phyloP scores from a whole-genome alignment of 1,140 invertebrate genomes.

The Polyergus mexicanus region DNA sequence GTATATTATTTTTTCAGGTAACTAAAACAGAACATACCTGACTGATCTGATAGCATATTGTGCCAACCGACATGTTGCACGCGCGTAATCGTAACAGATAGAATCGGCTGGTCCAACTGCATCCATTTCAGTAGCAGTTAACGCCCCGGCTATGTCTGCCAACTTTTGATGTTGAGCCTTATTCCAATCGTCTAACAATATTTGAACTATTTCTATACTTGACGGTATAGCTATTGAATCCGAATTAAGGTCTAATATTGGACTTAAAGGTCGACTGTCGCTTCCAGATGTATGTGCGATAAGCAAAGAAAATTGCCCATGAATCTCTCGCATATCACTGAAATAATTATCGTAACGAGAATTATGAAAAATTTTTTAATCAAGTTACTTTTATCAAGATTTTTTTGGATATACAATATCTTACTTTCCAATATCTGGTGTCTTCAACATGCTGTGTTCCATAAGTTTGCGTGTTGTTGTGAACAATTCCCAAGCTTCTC shows the following conservation, averaged over 20 bases:
- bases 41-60: slow-evolving; percentile 62
- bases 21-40: slow-evolving; percentile 46
- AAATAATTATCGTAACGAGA: not conserved
- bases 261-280: slow-evolving; percentile 65
- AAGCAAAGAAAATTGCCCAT: slow-evolving; percentile 69
- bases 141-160: slow-evolving; percentile 71
- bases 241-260: slow-evolving; percentile 68
- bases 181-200: slow-evolving; percentile 77
- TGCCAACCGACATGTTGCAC: slow-evolving; percentile 58
- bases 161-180: slow-evolving; percentile 76
- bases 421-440: slow-evolving; percentile 60
- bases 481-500: slow-evolving; percentile 88
- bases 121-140: slow-evolving; percentile 64
- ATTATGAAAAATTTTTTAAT: slow-evolving; percentile 2
- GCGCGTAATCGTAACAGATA: slow-evolving; percentile 47
- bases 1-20: not conserved
- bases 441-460: slow-evolving; percentile 81
- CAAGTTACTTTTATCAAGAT: not conserved
- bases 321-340: slow-evolving; percentile 68
- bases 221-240: slow-evolving; percentile 67
- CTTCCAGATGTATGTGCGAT: slow-evolving; percentile 50
- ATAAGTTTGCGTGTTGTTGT: slow-evolving; percentile 86
- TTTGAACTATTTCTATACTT: slow-evolving; percentile 74
- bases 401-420: not conserved
- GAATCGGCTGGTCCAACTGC: slow-evolving; percentile 36